Percentiles rank a stretch among this genome's conserved stretches.
Conservation (phyloP, 1,140 invertebrate species). For the Tyrophagus putrescentiae region DNA sequence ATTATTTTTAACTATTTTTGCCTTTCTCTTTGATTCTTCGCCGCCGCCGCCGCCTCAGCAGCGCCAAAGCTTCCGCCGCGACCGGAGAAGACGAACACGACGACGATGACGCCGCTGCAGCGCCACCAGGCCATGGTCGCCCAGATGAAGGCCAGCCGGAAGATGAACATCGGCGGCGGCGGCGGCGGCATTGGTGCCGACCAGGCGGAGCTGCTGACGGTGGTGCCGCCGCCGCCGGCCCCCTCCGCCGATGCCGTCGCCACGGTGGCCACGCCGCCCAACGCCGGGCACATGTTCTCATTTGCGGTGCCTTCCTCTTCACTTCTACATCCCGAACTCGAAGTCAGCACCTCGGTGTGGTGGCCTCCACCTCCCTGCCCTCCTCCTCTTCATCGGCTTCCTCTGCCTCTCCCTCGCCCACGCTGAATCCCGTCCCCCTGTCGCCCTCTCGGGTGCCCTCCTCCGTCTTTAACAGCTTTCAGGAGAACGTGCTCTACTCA, state of each 20-base stretch:
- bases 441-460: neutral
- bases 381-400: too few relatives aligned
- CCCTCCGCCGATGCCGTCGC: too few relatives aligned
- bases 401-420: neutral
- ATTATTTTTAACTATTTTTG: neutral
- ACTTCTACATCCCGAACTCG: too few relatives aligned
- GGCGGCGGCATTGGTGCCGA: neutral
- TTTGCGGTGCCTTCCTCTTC: too few relatives aligned
- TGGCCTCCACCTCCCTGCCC: too few relatives aligned
- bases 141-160: too few relatives aligned
- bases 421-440: neutral
- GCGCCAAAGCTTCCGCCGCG: neutral
- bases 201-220: neutral
- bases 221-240: neutral
- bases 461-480: neutral
- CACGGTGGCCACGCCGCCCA: too few relatives aligned
- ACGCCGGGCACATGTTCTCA: too few relatives aligned
- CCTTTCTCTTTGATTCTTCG: neutral
- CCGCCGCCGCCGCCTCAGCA: too few relatives aligned
- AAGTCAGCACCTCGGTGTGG: neutral
- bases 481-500: constrained; percentile 5
- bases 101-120: neutral
- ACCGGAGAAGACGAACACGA: neutral
- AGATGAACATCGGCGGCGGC: neutral
- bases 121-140: too few relatives aligned